A percentile compares a stretch with the other conserved stretches of the same genome.
These are phyloP conservation scores for Cataglyphis albicans DNA, from an alignment of 2,888 invertebrate species.

Conservation along the genomic window DNA sequence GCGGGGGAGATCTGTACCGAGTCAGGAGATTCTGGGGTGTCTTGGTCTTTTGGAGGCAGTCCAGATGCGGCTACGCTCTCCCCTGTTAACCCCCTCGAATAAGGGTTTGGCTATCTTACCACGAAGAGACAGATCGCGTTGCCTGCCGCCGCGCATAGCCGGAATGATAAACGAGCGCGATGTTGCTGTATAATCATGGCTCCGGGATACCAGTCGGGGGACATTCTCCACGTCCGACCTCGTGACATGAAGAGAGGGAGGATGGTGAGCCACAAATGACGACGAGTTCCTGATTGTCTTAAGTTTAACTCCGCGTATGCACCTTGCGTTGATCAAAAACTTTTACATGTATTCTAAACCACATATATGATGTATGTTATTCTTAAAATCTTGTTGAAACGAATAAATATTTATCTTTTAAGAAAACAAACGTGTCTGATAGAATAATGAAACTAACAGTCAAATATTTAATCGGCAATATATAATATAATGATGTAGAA, in stretches of 20 bases:
- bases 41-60: constrained; percentile 83
- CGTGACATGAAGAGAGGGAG: constrained; percentile 48
- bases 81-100: constrained; percentile 71
- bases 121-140: constrained; percentile 82
- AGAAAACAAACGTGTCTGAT: not conserved
- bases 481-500: constrained; percentile 2
- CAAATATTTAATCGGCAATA: not conserved
- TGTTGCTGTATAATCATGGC: constrained; percentile 83
- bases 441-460: not conserved
- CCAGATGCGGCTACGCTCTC: constrained; percentile 80
- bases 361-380: not conserved
- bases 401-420: not conserved
- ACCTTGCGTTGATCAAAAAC: constrained; percentile 29
- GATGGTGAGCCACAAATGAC: constrained; percentile 53
- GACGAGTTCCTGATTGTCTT: constrained; percentile 36
- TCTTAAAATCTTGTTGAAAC: not conserved
- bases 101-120: constrained; percentile 83
- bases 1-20: constrained; percentile 65
- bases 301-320: constrained; percentile 27
- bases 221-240: constrained; percentile 61
- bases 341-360: constrained; percentile 6
- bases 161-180: constrained; percentile 83
- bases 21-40: constrained; percentile 80
- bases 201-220: constrained; percentile 74
- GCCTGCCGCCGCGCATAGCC: constrained; percentile 78